Percentiles rank a stretch among this genome's conserved stretches.
Conservation (phyloP, 2,113 vertebrate genomes). For the Paraplagusia blochii region DNA sequence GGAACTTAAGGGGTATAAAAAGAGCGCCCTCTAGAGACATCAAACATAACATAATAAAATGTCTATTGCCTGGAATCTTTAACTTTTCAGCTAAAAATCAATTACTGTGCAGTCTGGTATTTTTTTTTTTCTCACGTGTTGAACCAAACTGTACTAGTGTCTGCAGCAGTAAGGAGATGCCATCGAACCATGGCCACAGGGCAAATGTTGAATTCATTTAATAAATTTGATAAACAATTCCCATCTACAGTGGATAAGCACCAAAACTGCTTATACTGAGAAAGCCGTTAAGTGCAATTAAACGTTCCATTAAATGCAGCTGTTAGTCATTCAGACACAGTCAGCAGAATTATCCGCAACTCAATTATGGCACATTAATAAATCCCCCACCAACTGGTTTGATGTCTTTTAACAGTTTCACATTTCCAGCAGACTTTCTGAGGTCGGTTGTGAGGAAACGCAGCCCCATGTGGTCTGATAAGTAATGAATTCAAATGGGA, state of each 20-base stretch:
- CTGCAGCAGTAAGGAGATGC: constrained; percentile 17
- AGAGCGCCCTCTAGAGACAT: too few species aligned
- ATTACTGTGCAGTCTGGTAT: too few species aligned
- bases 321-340: constrained; percentile 63
- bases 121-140: too few species aligned
- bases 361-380: constrained; percentile 69
- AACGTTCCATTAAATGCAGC: constrained; percentile 73
- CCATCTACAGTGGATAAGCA: constrained; percentile 36
- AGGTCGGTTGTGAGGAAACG: constrained; percentile 11
- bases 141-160: too few species aligned
- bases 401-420: constrained; percentile 45
- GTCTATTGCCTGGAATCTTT: too few species aligned
- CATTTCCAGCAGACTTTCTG: background rate
- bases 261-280: constrained; percentile 60
- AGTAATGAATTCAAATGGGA: constrained; percentile 30
- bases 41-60: too few species aligned
- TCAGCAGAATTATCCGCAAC: constrained; percentile 68
- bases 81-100: too few species aligned
- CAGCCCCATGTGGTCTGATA: constrained; percentile 12
- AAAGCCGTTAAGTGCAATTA: constrained; percentile 68
- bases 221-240: constrained; percentile 50
- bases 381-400: constrained; percentile 26
- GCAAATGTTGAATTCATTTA: constrained; percentile 19
- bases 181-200: constrained; percentile 17
- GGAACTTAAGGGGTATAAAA: too few species aligned